Percentiles rank a stretch among this genome's conserved stretches.
Evolutionary conservation across 2,113 vertebrate species (phyloP).

Genomic region (Phycodurus eques): DNA sequence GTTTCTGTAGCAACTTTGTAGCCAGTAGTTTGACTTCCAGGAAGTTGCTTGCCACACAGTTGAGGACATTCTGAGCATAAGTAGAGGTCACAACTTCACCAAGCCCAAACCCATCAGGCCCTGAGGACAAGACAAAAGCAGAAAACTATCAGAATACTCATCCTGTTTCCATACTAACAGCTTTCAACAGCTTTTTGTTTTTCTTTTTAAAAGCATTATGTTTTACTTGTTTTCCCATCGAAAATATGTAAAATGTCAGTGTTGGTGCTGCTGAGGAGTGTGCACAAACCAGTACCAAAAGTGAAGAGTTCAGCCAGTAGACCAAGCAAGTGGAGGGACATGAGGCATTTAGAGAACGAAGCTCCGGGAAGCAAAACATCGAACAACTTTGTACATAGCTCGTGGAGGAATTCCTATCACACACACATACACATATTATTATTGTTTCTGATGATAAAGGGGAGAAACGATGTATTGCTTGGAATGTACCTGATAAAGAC

Average conservation of each 20-base stretch:
- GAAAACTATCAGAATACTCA: not conserved
- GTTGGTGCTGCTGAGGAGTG: not conserved
- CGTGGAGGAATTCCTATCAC: constrained; percentile 82
- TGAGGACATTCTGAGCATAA: constrained; percentile 80
- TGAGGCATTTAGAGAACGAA: constrained; percentile 87
- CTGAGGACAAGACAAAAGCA: constrained; percentile 31
- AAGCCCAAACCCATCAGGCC: constrained; percentile 73
- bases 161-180: not conserved
- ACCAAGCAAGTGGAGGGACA: constrained; percentile 83
- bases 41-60: constrained; percentile 89
- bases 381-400: constrained; percentile 82
- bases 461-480: not conserved
- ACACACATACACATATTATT: constrained; percentile 4
- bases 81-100: constrained; percentile 73
- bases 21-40: constrained; percentile 90
- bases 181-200: not conserved
- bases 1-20: constrained; percentile 79
- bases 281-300: constrained; percentile 66
- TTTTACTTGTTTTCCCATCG: not conserved
- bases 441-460: not conserved
- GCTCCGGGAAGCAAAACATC: constrained; percentile 84
- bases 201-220: not conserved
- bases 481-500: constrained; percentile 66
- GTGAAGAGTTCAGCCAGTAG: constrained; percentile 82
- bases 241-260: not conserved